A percentile compares a stretch with the other conserved stretches of the same genome.
phyloP scores from a whole-genome alignment of 2,888 invertebrate species.

The Sylvicola cinctus region DNA sequence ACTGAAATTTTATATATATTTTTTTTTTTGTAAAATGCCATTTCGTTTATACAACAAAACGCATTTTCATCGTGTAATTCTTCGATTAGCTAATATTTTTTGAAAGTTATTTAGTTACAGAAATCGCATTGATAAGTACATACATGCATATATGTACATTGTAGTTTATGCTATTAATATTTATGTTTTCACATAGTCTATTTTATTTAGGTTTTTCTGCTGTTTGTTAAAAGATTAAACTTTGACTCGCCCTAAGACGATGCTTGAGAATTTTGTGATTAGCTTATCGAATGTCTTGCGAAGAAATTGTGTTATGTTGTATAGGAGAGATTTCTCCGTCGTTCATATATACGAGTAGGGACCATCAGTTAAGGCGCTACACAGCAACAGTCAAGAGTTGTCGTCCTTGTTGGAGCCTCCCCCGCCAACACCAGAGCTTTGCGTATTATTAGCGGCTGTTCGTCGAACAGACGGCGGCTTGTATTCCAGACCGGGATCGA shows the following conservation, averaged over 20 bases:
- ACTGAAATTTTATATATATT: conserved; percentile 9
- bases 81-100: background rate
- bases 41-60: conserved; percentile 16
- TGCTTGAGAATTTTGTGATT: conserved; percentile 2
- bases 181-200: no score
- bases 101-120: background rate
- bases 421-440: conserved; percentile 36
- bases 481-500: conserved; percentile 95
- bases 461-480: conserved; percentile 57
- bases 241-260: no score
- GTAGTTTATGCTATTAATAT: no score
- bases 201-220: no score
- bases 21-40: conserved; percentile 4
- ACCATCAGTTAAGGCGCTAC: conserved; percentile 98
- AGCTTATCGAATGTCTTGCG: conserved; percentile 1
- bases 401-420: conserved; percentile 69
- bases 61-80: conserved; percentile 9
- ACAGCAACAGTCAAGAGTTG: conserved; percentile 96
- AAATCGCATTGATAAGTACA: no score
- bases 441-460: conserved; percentile 24
- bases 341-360: conserved; percentile 49
- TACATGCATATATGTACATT: no score
- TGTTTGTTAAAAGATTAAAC: no score
- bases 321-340: conserved; percentile 23
- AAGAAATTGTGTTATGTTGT: conserved; percentile 21